phyloP scores from a whole-genome alignment of 2,888 invertebrate species.

The Polylopha cassiicola region DNA sequence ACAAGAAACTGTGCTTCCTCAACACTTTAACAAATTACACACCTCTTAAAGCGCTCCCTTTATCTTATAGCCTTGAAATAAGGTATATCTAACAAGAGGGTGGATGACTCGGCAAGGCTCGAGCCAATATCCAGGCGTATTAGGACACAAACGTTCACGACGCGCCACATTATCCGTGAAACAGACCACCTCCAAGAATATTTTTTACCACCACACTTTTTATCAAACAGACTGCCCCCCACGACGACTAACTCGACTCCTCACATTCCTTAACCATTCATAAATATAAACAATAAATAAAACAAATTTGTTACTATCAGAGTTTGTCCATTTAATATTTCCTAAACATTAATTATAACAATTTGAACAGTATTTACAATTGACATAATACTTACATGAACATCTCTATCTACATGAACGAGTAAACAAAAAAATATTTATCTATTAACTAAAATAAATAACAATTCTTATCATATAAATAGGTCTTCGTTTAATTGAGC shows the following conservation, averaged over 20 bases:
- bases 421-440: constrained; percentile 46
- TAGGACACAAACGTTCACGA: constrained; percentile 60
- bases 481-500: constrained; percentile 38
- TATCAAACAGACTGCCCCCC: constrained; percentile 47
- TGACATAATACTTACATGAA: constrained; percentile 32
- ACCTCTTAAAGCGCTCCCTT: constrained; percentile 17
- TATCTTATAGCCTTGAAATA: constrained; percentile 9
- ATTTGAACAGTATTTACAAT: constrained; percentile 68
- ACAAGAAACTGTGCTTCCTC: background rate
- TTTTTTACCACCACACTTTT: constrained; percentile 56
- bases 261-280: constrained; percentile 5
- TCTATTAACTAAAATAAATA: constrained; percentile 63
- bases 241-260: constrained; percentile 39
- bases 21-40: constrained; percentile 12
- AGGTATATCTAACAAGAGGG: constrained; percentile 30
- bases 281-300: constrained; percentile 2
- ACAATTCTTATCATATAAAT: constrained; percentile 47
- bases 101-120: constrained; percentile 59
- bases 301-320: constrained; percentile 26
- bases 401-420: constrained; percentile 40
- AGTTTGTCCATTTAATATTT: constrained; percentile 53
- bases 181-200: constrained; percentile 61
- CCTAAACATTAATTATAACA: constrained; percentile 56
- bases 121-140: constrained; percentile 67
- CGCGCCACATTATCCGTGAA: constrained; percentile 66